phyloP scores from a whole-genome alignment of 2,888 invertebrate species.

The Melinopterus prodromus region DNA sequence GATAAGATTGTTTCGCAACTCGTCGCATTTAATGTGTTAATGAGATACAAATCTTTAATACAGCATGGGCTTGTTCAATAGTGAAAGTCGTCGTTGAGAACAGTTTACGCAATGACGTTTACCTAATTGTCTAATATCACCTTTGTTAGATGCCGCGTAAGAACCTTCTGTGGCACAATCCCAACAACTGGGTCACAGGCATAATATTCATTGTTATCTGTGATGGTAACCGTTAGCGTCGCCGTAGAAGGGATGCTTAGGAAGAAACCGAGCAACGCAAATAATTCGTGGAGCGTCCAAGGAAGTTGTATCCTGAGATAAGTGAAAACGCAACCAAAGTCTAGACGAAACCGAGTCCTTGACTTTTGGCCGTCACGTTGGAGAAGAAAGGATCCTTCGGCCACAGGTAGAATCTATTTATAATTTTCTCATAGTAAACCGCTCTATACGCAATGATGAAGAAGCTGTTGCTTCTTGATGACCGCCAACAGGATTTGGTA shows the following conservation, averaged over 20 bases:
- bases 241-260: neutral
- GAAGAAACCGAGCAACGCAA: neutral
- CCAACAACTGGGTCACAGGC: neutral
- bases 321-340: neutral
- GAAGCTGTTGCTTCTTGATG: neutral
- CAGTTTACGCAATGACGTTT: neutral
- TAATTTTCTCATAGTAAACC: conserved; percentile 36
- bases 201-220: neutral
- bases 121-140: neutral
- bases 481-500: neutral
- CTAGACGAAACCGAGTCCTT: conserved; percentile 33
- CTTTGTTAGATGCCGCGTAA: neutral
- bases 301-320: neutral
- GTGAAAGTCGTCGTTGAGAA: neutral
- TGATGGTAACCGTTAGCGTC: no score
- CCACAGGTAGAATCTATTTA: conserved; percentile 49
- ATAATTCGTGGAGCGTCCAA: neutral
- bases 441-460: conserved; percentile 7
- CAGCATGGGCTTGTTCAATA: neutral
- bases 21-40: neutral
- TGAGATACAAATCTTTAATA: neutral
- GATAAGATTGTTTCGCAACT: neutral
- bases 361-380: conserved; percentile 40
- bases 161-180: neutral
- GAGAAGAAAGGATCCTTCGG: conserved; percentile 16